A percentile compares a stretch with the other conserved stretches of the same genome.
phyloP scores from a whole-genome alignment of 2,797 vertebrate genomes.

The Eremophila alpestris region DNA sequence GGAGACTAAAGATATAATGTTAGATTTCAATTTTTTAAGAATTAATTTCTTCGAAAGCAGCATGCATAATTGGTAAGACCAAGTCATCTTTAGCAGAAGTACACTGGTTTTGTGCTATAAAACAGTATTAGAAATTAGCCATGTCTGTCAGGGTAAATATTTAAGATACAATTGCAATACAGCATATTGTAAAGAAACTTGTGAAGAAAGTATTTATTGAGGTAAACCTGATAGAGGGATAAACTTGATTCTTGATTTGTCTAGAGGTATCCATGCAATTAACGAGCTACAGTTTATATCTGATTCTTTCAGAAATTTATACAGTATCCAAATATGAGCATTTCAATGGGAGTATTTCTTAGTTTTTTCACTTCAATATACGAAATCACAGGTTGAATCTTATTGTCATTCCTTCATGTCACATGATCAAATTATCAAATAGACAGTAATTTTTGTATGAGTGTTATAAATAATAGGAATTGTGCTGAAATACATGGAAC shows the following conservation, averaged over 20 bases:
- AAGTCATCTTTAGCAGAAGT: background rate
- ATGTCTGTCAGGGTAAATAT: background rate
- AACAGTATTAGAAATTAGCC: background rate
- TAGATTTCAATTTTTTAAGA: background rate
- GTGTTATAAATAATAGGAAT: background rate
- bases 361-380: background rate
- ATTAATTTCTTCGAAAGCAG: background rate
- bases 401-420: background rate
- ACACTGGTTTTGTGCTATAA: background rate
- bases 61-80: background rate
- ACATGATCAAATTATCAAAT: background rate
- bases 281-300: background rate
- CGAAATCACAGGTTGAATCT: background rate
- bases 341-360: background rate
- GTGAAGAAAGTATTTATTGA: background rate
- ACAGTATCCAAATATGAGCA: background rate
- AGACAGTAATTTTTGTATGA: fast-evolving
- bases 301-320: background rate
- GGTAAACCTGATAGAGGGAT: background rate
- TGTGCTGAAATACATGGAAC: background rate
- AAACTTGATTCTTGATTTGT: background rate
- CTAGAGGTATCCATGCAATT: background rate
- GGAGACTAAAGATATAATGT: background rate
- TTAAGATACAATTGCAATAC: background rate
- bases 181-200: background rate